Percentiles rank a stretch among this genome's conserved stretches.
These are phyloP conservation scores for Regulus satrapa DNA, from an alignment of 2,113 vertebrate species.

Conservation along the genomic window DNA sequence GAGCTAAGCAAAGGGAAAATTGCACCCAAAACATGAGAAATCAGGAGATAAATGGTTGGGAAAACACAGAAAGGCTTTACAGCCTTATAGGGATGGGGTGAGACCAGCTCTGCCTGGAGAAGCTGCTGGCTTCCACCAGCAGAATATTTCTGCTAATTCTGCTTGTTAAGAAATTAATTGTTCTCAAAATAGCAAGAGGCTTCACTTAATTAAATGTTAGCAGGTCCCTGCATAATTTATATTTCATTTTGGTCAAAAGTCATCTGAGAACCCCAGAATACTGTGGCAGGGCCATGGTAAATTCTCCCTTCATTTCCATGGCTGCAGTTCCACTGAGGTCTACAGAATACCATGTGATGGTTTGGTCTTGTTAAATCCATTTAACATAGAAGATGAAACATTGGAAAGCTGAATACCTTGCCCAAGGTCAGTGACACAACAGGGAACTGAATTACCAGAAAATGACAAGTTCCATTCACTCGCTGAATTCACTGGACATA, in stretches of 20 bases:
- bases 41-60: neutral
- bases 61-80: neutral
- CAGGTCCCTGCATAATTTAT: neutral
- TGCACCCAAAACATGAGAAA: neutral
- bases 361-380: constrained; percentile 7
- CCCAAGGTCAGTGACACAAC: constrained; percentile 21
- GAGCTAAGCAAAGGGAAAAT: neutral
- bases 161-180: neutral
- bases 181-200: neutral
- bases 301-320: neutral
- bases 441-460: neutral
- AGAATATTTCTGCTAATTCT: neutral
- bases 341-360: neutral
- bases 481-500: neutral
- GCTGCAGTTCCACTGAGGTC: neutral
- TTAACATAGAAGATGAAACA: neutral
- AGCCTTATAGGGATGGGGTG: neutral
- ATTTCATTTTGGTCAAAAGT: constrained; percentile 45
- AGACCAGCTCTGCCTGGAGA: neutral
- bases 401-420: constrained; percentile 5
- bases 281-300: neutral
- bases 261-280: neutral
- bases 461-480: neutral
- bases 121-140: neutral
- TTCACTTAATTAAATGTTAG: constrained; percentile 38